Evolutionary conservation across 2,888 invertebrate genomes (phyloP), one percentile per base, ranked within the genome.

Genomic region (Dolomedes plantarius): DNA sequence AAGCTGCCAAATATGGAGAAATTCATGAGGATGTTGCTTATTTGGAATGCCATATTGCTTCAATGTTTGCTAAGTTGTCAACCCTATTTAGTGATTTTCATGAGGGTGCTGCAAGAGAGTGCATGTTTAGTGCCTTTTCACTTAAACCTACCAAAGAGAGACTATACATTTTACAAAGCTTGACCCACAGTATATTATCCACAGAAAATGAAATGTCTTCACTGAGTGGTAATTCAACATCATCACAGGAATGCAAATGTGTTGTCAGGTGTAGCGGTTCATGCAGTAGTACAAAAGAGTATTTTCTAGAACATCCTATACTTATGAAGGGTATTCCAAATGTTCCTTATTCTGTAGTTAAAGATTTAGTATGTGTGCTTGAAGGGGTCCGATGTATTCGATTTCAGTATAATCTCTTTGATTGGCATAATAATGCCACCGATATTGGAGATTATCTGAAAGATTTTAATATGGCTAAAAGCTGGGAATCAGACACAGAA

Each of bases 81-180:
- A 92, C 93, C 71, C 91, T 94, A 69, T 92, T 95, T 50, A 91
- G 93, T 27, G 92, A 72, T 7, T 32, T 92, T 76, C 94, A 94
- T 90, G 91, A 93, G 19, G 93, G 94, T n/a, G 93, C 95, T 39
- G 93, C 93, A 67, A 93, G 94, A 89, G 95, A 95, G 91, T 95
- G 95, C 90, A 92, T 94, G 0, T 92, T 95, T 46, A 95, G 95
- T 0, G 95, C 95, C 0, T 96, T 95, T 92, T 95, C 95, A 67
- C 92, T 95, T 72, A 93, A 94, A 90, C 95, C 95, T 1, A 94
- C 94, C 9, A 91, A 92, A 36, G 91, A 91, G 16, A 93, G 94
- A 91, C 93, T 94, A 90, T 93, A 93, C 36, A 91, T 92, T 88
- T 93, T 95, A 71, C 77, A 74, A 67, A 68, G 50, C 11, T 65